Evolutionary conservation across 2,113 vertebrate species (phyloP).

Genomic region (Myrmecobius fasciatus): DNA sequence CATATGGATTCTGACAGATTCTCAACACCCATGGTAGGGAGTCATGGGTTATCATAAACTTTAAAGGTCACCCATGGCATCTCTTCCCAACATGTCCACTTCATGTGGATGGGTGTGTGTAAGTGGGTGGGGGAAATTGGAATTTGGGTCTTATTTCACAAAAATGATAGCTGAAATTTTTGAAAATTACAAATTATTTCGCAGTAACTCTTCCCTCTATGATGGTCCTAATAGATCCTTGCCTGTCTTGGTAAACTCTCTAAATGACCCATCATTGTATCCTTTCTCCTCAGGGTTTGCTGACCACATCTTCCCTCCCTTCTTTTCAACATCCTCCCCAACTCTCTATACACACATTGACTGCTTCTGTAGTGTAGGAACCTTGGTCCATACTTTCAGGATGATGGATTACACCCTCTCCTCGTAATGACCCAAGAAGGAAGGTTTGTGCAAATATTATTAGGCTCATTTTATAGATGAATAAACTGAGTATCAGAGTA

Average conservation of each 20-base stretch:
- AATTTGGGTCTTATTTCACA: not conserved
- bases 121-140: not conserved
- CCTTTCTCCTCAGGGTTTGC: not conserved
- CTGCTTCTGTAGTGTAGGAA: not conserved
- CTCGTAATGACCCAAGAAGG: not conserved
- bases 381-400: not conserved
- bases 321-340: not conserved
- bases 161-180: not conserved
- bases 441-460: not conserved
- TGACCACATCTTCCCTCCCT: not conserved
- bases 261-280: not conserved
- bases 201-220: not conserved
- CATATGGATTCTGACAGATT: constrained; percentile 35
- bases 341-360: not conserved
- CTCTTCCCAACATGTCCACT: not conserved
- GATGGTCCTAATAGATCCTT: not conserved
- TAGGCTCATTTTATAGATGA: not conserved
- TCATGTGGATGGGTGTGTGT: not conserved
- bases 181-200: not conserved
- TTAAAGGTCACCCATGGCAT: not conserved
- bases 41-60: not conserved
- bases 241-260: not conserved
- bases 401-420: not conserved
- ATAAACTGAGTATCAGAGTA: not conserved
- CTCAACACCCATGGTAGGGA: not conserved